A percentile compares a stretch with the other conserved stretches of the same genome.
phyloP scores from a whole-genome alignment of 2,888 invertebrate species.

The Standfussiana lucernea region DNA sequence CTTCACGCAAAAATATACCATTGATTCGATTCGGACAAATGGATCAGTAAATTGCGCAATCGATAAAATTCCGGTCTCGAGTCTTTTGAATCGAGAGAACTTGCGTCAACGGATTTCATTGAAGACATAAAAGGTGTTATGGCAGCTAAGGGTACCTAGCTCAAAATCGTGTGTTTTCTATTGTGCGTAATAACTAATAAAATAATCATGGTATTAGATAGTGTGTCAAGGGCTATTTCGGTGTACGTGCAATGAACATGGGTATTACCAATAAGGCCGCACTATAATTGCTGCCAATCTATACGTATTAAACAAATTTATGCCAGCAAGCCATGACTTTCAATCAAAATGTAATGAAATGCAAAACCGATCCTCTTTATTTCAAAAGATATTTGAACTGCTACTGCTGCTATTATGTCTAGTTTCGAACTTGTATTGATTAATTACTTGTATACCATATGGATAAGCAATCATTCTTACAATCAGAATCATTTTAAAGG shows the following conservation, averaged over 20 bases:
- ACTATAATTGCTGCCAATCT: constrained; percentile 14
- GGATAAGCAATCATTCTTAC: constrained; percentile 20
- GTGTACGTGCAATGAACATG: constrained; percentile 42
- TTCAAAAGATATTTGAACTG: background rate
- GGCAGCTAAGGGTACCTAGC: background rate
- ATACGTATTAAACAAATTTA: background rate
- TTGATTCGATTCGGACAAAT: constrained; percentile 60
- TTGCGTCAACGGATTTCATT: constrained; percentile 36
- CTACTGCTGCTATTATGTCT: background rate
- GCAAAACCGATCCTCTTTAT: background rate
- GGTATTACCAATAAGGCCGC: constrained; percentile 53
- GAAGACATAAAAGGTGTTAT: constrained; percentile 14
- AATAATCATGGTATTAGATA: constrained; percentile 50
- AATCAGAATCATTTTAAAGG: constrained; percentile 22
- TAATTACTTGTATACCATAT: background rate
- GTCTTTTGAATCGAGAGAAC: constrained; percentile 23
- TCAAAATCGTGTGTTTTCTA: constrained; percentile 28
- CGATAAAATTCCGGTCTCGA: constrained; percentile 52
- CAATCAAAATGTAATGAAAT: background rate
- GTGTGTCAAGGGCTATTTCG: constrained; percentile 61
- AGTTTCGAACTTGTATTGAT: background rate
- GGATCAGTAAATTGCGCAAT: constrained; percentile 61
- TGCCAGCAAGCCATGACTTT: background rate
- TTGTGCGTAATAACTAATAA: constrained; percentile 42
- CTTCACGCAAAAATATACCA: constrained; percentile 66